Evolutionary conservation across 2,888 invertebrate species (phyloP), one percentile per base, ranked within the genome.

Genomic region (Macrosiphum euphorbiae): DNA sequence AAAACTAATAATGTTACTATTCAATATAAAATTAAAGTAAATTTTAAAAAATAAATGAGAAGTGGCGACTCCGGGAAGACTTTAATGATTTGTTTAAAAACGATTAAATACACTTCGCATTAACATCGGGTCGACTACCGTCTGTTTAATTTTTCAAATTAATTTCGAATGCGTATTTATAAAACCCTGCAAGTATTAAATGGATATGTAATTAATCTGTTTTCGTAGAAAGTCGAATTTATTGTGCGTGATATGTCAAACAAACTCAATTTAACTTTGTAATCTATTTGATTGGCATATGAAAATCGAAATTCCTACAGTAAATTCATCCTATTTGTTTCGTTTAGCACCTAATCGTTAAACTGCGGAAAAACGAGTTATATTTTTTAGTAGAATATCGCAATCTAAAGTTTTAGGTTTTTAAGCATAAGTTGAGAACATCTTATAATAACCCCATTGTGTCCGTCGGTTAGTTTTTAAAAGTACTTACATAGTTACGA

Each of bases 171-270:
- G 78, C 78, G 78, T 78, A 78, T 78, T 35, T 78, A 78, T 35
- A 78, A 78, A 35, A 20, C 35, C 35, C 35, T 35, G 35, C 35
- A 41, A 78, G 78, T 78, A 41, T 78, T 78, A 78, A 78, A 78
- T 35, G 35, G 78, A 78, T 78, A 20, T 78, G 35, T 78, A 20
- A 78, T 78, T 78, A 78, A 78, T 78, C 35, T 7, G 78, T 78
- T 78, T 35, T 78, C 20, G 35, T 35, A 20, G 35, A 20, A 35
- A 78, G 20, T 35, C 20, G 20, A 78, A 78, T 78, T 78, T 78
- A 78, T 78, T 35, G 78, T 78, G 35, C 35, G 78, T 78, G 78
- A 78, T 78, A 78, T 78, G 78, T 78, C 78, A 78, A 78, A 78
- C 35, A 78, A 78, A 35, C 35, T 78, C 35, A 35, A 78, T 78